Base-by-base conservation (phyloP, 2,113 vertebrate species). In the Ochotona curzoniae region DNA sequence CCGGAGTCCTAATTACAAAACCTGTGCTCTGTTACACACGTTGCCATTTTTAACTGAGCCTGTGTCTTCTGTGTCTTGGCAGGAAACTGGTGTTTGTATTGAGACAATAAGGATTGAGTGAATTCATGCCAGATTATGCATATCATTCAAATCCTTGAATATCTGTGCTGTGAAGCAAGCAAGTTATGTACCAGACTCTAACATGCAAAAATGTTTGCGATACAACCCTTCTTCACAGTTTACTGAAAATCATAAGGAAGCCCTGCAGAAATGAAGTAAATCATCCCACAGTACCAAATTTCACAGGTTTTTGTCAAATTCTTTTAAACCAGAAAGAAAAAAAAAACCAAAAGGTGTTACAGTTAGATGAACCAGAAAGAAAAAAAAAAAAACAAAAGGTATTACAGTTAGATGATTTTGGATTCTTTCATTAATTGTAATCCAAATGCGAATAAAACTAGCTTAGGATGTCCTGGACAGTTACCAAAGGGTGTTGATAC, bases 61-160 rank as follows among this genome's bases (percentile, higher is more conserved):
- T 35, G 2, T 26, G 11, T 73, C 49, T 80, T 8, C 57, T 70
- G 66, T 80, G 60, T 7, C 28, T 89, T 89, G 35, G 61, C 23
- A 73, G 38, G 47, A 81, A 92, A 70, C 15, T 18, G 11, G n/a
- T 81, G 17, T 76, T 35, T 74, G 14, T 61, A 5, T 7, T 63
- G 70, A 87, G 60, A 93, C 7, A 80, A 28, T 21, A 76, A 21
- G 57, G 1, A 13, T 61, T 92, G 12, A 21, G 61, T 86, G 76
- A 49, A 18, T 69, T 74, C 25, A 38, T 71, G 21, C 66, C 28
- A 70, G 17, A 51, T 90, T 67, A 73, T 90, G n/a, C n/a, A 38
- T 66, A 15, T 70, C 47, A 38, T 80, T 87, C 60, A 79, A 49
- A 51, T 93, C 69, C 76, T 18, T 89, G 71, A 93, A 10, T 71